Evolutionary conservation across 2,113 vertebrate genomes (phyloP), one percentile per base, ranked within the genome.

Genomic region (Bucco capensis): DNA sequence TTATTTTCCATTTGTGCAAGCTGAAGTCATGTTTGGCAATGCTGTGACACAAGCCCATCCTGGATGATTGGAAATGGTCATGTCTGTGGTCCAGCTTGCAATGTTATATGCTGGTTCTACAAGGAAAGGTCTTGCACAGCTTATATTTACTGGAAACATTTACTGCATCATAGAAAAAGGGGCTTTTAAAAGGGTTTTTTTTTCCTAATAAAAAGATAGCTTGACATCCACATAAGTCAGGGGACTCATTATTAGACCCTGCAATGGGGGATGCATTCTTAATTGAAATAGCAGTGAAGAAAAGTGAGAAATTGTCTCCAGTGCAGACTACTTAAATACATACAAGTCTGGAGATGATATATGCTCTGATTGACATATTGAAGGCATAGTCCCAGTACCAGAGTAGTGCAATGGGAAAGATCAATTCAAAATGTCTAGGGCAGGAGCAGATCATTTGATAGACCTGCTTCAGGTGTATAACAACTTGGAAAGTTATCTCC

Each of bases 401-500:
- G n/a, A 24, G 18, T 61, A 93, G 25, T 89, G 67, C 2, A 14
- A 84, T 70, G 35, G 42, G 70, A 93, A 93, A 95, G 83, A 94
- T 89, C 77, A 87, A 37, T 93, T 81, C 90, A 75, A 90, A 88
- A 93, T 80, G 88, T 87, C 77, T 90, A 87, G 86, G 90, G 81
- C 37, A 92, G 92, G 53, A 88, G 30, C 25, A 90, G 50, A 87
- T 78, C 14, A 4, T 90, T 95, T 94, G 77, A 93, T 62, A 93
- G 80, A 85, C 71, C 38, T 2, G 8, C 53, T 92, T 79, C 54
- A 89, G 66, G 74, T 83, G n/a, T 88, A 28, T 90, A 94, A 89
- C 71, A 92, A 86, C 89, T 86, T 81, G 62, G 93, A 95, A 96
- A 95, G 90, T 95, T 94, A 61, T 94, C 90, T 89, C 58, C 62